These are phyloP conservation scores for Zosterops lateralis DNA, from an alignment of 2,113 vertebrate species.

Conservation along the genomic window DNA sequence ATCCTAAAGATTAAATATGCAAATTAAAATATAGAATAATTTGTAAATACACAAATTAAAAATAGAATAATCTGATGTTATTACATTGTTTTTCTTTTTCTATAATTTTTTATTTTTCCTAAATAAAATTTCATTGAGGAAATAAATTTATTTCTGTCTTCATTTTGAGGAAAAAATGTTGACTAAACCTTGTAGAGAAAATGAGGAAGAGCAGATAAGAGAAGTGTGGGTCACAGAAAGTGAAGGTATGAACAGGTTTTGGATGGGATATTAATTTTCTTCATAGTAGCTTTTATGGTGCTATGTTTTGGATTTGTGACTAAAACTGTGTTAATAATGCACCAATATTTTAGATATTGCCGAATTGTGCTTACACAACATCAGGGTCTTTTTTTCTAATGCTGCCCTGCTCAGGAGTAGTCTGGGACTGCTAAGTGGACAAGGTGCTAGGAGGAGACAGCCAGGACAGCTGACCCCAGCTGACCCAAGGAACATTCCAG, in stretches of 20 bases:
- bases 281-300: neutral
- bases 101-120: neutral
- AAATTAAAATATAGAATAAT: neutral
- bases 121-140: neutral
- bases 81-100: neutral
- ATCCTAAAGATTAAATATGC: neutral
- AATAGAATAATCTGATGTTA: neutral
- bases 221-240: neutral
- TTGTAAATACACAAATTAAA: neutral
- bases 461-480: neutral
- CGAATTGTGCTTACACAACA: neutral
- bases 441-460: neutral
- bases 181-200: neutral
- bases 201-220: neutral
- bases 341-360: accelerated
- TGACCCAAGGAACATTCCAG: neutral
- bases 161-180: neutral
- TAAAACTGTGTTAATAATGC: neutral
- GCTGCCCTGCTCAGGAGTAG: neutral
- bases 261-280: neutral
- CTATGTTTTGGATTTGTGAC: neutral
- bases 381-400: neutral
- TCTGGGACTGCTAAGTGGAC: neutral
- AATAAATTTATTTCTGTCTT: neutral
- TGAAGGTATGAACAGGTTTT: neutral